Evolutionary conservation across 2,888 invertebrate species (phyloP).

Genomic region (Oscheius myriophilus): DNA sequence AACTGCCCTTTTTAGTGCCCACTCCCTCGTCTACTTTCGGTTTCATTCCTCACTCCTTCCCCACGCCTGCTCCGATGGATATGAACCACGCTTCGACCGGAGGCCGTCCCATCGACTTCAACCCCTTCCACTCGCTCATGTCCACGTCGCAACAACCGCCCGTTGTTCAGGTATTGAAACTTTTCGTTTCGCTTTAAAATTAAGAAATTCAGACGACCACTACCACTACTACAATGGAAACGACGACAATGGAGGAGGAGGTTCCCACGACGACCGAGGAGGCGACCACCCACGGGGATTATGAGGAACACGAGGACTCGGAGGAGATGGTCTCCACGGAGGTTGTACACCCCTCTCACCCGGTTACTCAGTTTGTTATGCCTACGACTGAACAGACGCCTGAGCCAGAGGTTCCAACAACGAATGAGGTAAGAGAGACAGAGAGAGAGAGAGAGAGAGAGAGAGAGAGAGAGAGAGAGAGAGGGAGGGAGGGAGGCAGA

Average conservation of each 20-base stretch:
- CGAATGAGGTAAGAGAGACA: background rate
- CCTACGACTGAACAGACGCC: background rate
- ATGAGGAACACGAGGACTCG: constrained; percentile 24
- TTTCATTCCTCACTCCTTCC: constrained; percentile 15
- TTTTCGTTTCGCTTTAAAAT: background rate
- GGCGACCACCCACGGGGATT: constrained; percentile 16
- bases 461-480: background rate
- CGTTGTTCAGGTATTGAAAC: background rate
- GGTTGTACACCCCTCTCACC: too few species aligned
- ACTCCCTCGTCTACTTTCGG: background rate
- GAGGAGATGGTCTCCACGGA: background rate
- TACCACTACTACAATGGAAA: constrained; percentile 7
- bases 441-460: background rate
- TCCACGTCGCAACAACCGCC: background rate
- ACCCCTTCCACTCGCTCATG: constrained; percentile 27
- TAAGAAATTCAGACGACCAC: background rate
- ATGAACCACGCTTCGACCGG: background rate
- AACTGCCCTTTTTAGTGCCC: too few species aligned
- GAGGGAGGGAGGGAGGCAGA: background rate
- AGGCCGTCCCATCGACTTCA: constrained; percentile 12
- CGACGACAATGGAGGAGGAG: constrained; percentile 33
- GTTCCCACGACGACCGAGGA: constrained; percentile 10
- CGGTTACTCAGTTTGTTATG: background rate
- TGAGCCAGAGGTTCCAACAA: constrained; percentile 11
- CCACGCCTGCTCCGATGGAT: constrained; percentile 29